Conservation (phyloP, 2,113 vertebrate genomes). For the Heteronetta atricapilla region DNA sequence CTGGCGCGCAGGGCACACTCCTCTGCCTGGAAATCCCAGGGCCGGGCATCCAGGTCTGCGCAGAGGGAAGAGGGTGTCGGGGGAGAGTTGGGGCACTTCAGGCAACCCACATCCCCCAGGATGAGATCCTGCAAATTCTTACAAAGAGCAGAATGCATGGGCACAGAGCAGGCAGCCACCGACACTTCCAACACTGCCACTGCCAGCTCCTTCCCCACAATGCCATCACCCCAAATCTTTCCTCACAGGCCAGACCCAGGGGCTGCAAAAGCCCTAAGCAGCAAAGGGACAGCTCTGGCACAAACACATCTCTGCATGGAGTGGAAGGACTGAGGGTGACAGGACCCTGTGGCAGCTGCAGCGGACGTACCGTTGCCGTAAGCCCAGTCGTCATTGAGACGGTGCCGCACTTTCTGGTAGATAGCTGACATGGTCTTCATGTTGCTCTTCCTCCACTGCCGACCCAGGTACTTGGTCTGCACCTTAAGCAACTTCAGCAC, state of each 20-base stretch:
- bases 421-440: constrained; percentile 99
- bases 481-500: constrained; percentile 97
- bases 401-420: constrained; percentile 97
- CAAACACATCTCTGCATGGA: rapidly evolving
- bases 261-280: not conserved
- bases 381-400: constrained; percentile 97
- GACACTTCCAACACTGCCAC: rapidly evolving
- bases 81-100: rapidly evolving
- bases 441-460: constrained; percentile 99
- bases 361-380: constrained; percentile 88
- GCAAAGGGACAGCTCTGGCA: not conserved
- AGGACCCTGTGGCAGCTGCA: not conserved
- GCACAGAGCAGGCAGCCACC: not conserved
- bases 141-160: rapidly evolving
- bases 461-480: constrained; percentile 95
- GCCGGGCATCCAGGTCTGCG: constrained; percentile 94
- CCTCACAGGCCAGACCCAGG: not conserved
- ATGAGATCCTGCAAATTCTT: not conserved
- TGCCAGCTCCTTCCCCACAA: rapidly evolving
- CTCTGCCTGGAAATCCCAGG: constrained; percentile 98
- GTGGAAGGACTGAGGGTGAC: rapidly evolving
- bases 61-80: not conserved
- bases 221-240: not conserved
- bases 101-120: not conserved
- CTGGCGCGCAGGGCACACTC: constrained; percentile 95